Percentiles rank a stretch among this genome's conserved stretches.
Evolutionary conservation across 2,113 vertebrate genomes (phyloP).

Genomic region (Antigone vipio): DNA sequence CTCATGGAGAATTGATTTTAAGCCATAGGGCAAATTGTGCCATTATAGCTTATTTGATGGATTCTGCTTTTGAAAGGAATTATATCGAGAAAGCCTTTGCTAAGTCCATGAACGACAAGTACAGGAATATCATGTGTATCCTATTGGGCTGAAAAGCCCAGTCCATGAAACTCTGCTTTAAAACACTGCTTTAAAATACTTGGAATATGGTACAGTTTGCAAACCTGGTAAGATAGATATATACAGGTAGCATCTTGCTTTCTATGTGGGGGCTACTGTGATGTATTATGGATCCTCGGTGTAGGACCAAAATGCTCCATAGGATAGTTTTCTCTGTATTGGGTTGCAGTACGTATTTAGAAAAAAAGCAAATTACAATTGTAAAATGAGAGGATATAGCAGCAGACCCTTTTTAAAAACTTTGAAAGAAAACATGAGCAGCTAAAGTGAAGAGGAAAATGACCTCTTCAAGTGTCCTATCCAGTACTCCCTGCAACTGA

Average conservation of each 20-base stretch:
- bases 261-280: not conserved
- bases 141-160: not conserved
- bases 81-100: not conserved
- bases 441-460: not conserved
- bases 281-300: not conserved
- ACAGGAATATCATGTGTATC: not conserved
- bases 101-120: not conserved
- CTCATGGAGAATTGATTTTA: not conserved
- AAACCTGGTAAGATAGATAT: not conserved
- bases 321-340: not conserved
- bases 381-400: not conserved
- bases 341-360: not conserved
- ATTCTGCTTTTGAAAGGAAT: not conserved
- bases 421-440: not conserved
- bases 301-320: not conserved
- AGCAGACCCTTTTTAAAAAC: not conserved
- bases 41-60: not conserved
- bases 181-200: not conserved
- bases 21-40: not conserved
- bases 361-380: not conserved
- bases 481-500: not conserved
- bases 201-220: not conserved
- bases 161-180: not conserved
- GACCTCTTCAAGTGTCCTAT: not conserved
- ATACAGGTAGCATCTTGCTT: not conserved